Base-by-base conservation (phyloP, 2,113 vertebrate genomes). In the Scopus umbretta region DNA sequence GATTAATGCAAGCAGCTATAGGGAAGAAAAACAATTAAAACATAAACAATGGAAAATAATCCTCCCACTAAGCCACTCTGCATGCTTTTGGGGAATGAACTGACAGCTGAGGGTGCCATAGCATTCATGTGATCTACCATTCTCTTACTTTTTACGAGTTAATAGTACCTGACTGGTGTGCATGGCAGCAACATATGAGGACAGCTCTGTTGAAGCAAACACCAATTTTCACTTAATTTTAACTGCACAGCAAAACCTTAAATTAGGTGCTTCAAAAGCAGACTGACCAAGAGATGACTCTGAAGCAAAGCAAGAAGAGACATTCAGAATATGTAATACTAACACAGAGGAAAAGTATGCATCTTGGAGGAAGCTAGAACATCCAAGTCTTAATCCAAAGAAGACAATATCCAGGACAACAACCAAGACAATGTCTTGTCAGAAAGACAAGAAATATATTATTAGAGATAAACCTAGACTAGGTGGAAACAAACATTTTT, bases 1-100 rank as follows among this genome's bases (percentile, higher is more conserved):
- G 80, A 95, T 89, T 86, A 95, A 74, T 38, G 34, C 43, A 87
- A 84, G 56, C 72, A 89, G 68, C 36, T 38, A 19, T 7, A 79
- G 36, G 91, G 65, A 91, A 88, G 32, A 20, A 92, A 94, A 94
- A 92, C 50, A 95, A 63, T 56, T 85, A 92, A 92, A 80, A 10
- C 42, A 86, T 50, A 78, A 75, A 74, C 42, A 25, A 88, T 55
- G 56, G 62, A 65, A 79, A 96, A 87, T 55, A 96, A 50, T 68
- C 36, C 47, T 88, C 50, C 66, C n/a, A 36, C 49, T 56, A 75
- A 86, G 40, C 10, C 43, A 59, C 42, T 78, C 32, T 71, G 16
- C 16, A 15, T 61, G 53, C 45, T 94, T 95, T 52, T 52, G 61
- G 52, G 61, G 88, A 78, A 80, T 19, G 40, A 88, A 52, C 17